A percentile compares a stretch with the other conserved stretches of the same genome.
Evolutionary conservation across 2,888 invertebrate species (phyloP).

Genomic region (Mesoligia furuncula): DNA sequence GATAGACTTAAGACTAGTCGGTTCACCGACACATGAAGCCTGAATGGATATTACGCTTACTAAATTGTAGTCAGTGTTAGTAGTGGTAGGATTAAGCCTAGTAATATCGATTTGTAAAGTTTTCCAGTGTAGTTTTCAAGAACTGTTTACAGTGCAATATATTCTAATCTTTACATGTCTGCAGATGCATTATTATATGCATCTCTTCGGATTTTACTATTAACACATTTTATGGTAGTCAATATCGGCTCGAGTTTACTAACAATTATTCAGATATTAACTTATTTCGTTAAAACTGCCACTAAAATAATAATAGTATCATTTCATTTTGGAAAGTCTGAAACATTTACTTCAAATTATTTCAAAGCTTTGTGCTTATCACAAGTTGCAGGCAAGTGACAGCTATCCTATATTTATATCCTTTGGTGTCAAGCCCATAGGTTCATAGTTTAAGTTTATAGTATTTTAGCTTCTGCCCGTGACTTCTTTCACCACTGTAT

Average conservation of each 20-base stretch:
- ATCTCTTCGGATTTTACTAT: constrained; percentile 7
- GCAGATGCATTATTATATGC: background rate
- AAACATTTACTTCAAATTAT: constrained; percentile 37
- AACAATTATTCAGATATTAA: background rate
- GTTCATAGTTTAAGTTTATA: background rate
- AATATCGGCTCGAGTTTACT: background rate
- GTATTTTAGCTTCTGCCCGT: background rate
- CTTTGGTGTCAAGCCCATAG: constrained; percentile 5
- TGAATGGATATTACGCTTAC: constrained; percentile 87
- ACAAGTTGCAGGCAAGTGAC: constrained; percentile 2
- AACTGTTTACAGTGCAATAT: constrained; percentile 40
- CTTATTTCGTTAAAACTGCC: constrained; percentile 2
- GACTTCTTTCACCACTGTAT: background rate
- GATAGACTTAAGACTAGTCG: constrained; percentile 68
- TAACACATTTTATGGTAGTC: background rate
- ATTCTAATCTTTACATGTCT: background rate
- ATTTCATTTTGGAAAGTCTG: constrained; percentile 16
- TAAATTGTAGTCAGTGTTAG: constrained; percentile 76
- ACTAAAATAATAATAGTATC: background rate
- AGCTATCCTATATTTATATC: background rate
- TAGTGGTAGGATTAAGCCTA: constrained; percentile 47
- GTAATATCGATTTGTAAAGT: constrained; percentile 43
- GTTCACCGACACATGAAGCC: constrained; percentile 74
- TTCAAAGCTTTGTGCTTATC: background rate
- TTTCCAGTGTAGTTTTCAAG: constrained; percentile 31